These are phyloP conservation scores for Acleris emargana DNA, from an alignment of 2,888 invertebrate species.

Conservation along the genomic window DNA sequence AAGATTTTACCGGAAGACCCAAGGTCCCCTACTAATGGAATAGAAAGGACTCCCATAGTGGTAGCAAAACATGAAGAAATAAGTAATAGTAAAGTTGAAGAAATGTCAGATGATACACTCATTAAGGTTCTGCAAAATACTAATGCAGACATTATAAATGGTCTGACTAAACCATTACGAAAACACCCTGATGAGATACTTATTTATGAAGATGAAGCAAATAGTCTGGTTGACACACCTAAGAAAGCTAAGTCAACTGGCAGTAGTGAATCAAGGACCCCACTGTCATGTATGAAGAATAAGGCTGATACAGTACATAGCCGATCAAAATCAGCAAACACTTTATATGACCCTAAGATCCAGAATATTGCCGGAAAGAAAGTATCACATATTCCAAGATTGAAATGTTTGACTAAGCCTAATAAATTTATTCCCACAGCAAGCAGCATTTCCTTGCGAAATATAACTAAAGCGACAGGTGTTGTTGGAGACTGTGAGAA, in stretches of 20 bases:
- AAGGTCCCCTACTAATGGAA: conserved; percentile 74
- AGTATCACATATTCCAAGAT: conserved; percentile 73
- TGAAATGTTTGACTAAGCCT: conserved; percentile 68
- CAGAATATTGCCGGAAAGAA: conserved; percentile 58
- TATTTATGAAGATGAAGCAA: conserved; percentile 84
- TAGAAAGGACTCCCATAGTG: conserved; percentile 78
- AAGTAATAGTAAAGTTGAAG: conserved; percentile 67
- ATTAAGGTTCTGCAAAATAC: conserved; percentile 72
- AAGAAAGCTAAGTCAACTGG: conserved; percentile 65
- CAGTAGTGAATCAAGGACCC: conserved; percentile 71
- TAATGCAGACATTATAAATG: conserved; percentile 63
- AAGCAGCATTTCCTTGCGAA: conserved; percentile 70
- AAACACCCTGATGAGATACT: conserved; percentile 76
- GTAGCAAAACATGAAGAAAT: conserved; percentile 55
- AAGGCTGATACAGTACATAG: conserved; percentile 64
- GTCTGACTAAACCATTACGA: conserved; percentile 49
- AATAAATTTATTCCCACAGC: conserved; percentile 53
- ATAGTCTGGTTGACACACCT: conserved; percentile 58
- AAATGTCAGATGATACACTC: conserved; percentile 76
- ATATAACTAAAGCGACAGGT: conserved; percentile 58
- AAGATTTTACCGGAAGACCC: conserved; percentile 71
- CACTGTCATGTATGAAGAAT: conserved; percentile 80
- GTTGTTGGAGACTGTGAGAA: conserved; percentile 76
- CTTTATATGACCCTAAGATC: conserved; percentile 62
- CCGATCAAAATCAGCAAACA: conserved; percentile 77